Percentiles rank a stretch among this genome's conserved stretches.
phyloP scores from a whole-genome alignment of 2,797 vertebrate genomes.

The Danio choprae region DNA sequence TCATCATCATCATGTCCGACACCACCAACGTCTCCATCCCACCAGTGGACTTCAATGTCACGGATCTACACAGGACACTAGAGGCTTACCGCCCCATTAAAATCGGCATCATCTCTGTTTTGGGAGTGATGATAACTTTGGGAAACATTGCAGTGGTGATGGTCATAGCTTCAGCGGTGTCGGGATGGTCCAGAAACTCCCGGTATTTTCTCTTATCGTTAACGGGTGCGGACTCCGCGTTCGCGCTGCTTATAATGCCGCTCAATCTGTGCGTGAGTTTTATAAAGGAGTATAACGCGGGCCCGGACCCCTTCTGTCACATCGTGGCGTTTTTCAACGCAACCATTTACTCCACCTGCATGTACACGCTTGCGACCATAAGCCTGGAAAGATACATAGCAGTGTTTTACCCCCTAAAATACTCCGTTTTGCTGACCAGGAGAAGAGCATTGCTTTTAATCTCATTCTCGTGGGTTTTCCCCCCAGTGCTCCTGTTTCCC shows the following conservation, averaged over 20 bases:
- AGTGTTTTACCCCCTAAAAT: slow-evolving; percentile 83
- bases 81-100: slow-evolving; percentile 78
- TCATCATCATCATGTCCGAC: slow-evolving; percentile 47
- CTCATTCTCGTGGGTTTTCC: slow-evolving; percentile 82
- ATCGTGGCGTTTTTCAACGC: slow-evolving; percentile 83
- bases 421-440: slow-evolving; percentile 77
- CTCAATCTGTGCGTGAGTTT: slow-evolving; percentile 83
- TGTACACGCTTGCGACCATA: slow-evolving; percentile 83
- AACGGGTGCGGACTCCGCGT: slow-evolving; percentile 82
- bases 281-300: slow-evolving; percentile 74
- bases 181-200: slow-evolving; percentile 85
- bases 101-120: slow-evolving; percentile 73
- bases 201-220: slow-evolving; percentile 83
- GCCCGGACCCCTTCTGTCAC: slow-evolving; percentile 80
- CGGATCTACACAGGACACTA: slow-evolving; percentile 61
- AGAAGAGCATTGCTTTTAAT: slow-evolving; percentile 77
- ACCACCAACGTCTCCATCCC: slow-evolving; percentile 63
- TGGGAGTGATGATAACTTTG: slow-evolving; percentile 82
- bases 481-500: slow-evolving; percentile 77
- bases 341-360: slow-evolving; percentile 83
- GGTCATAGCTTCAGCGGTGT: slow-evolving; percentile 83
- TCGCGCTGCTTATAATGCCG: slow-evolving; percentile 84
- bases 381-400: slow-evolving; percentile 84
- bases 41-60: slow-evolving; percentile 59
- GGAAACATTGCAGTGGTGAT: slow-evolving; percentile 82